Percentiles rank a stretch among this genome's conserved stretches.
These are phyloP conservation scores for Xanthorhoe spadicearia DNA, from an alignment of 2,888 invertebrate species.

Conservation along the genomic window DNA sequence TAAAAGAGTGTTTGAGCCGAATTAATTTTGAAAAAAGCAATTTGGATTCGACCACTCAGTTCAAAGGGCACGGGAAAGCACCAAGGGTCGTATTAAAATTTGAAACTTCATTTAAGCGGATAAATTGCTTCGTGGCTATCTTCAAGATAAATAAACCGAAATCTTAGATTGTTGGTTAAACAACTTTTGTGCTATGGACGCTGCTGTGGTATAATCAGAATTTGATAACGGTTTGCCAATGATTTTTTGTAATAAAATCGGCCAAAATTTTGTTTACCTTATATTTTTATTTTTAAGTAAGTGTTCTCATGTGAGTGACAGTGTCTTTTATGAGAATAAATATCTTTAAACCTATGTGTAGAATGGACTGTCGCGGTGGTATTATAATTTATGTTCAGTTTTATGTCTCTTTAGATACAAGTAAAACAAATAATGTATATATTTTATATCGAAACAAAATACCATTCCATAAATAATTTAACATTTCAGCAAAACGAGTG, in stretches of 20 bases:
- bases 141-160: conserved; percentile 74
- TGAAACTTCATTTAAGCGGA: conserved; percentile 78
- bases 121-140: conserved; percentile 82
- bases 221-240: conserved; percentile 13
- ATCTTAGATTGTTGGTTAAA: conserved; percentile 70
- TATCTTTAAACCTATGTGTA: too few species aligned
- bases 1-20: conserved; percentile 34
- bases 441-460: conserved; percentile 9
- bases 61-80: conserved; percentile 66
- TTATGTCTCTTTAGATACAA: too few species aligned
- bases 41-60: conserved; percentile 72
- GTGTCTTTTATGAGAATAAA: too few species aligned
- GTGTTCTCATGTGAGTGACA: too few species aligned
- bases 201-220: conserved; percentile 19
- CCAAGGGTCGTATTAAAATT: conserved; percentile 76
- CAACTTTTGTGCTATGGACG: conserved; percentile 55
- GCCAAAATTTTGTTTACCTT: too few species aligned
- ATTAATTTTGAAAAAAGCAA: conserved; percentile 74
- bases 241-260: too few species aligned
- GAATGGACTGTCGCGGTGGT: too few species aligned
- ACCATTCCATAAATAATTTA: background rate
- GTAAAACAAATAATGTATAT: background rate
- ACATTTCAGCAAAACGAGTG: background rate
- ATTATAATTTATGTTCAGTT: too few species aligned
- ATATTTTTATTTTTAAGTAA: too few species aligned